These are phyloP conservation scores for Hermaeophaga mercurialis DNA, from an alignment of 2,888 invertebrate species.

Conservation along the genomic window DNA sequence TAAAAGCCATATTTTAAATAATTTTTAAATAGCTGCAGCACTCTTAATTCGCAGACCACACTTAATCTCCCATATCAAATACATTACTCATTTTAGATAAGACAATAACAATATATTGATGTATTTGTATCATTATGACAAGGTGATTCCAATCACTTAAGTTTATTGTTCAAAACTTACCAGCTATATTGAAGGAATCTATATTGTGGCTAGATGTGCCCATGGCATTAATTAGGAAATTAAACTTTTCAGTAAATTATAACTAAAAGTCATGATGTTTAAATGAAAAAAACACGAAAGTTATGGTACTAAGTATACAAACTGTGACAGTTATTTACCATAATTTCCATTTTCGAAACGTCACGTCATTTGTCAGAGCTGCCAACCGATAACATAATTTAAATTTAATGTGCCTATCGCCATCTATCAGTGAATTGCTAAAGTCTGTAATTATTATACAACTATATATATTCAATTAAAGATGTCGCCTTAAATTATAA, in stretches of 20 bases:
- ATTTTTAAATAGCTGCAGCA: neutral
- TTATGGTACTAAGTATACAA: slow-evolving; percentile 11
- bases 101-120: neutral
- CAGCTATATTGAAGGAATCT: slow-evolving; percentile 52
- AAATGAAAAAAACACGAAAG: slow-evolving; percentile 15
- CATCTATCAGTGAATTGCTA: too few species aligned
- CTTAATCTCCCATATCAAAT: neutral
- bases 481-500: too few species aligned
- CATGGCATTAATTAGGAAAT: slow-evolving; percentile 42
- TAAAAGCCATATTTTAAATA: slow-evolving; percentile 7
- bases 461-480: too few species aligned
- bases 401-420: too few species aligned
- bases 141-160: too few species aligned
- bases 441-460: too few species aligned
- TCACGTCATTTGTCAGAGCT: slow-evolving; percentile 11
- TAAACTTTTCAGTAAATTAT: slow-evolving; percentile 5
- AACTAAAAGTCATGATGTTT: slow-evolving; percentile 17
- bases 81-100: neutral
- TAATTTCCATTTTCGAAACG: slow-evolving; percentile 24
- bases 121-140: neutral
- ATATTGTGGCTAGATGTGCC: slow-evolving; percentile 52
- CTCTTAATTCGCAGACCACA: neutral
- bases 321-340: slow-evolving; percentile 23
- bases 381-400: slow-evolving; percentile 2
- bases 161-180: too few species aligned